phyloP scores from a whole-genome alignment of 2,888 invertebrate species.

The Sicus ferrugineus region DNA sequence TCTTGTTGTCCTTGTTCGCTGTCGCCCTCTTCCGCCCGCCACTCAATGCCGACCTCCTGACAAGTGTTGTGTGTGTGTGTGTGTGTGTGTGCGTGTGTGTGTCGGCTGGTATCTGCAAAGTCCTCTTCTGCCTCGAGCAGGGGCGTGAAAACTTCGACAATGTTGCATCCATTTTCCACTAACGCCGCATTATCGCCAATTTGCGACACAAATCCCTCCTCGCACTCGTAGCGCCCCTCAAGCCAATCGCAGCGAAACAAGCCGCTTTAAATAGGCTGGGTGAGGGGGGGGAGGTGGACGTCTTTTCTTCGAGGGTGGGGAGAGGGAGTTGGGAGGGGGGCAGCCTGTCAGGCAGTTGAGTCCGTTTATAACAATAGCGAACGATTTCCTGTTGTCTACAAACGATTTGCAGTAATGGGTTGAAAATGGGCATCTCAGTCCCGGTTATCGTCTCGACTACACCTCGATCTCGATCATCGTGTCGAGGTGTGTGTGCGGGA shows the following conservation, averaged over 20 bases:
- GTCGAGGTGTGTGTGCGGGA: too few species aligned
- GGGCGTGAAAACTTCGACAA: background rate
- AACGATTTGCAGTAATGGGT: too few species aligned
- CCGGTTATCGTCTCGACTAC: too few species aligned
- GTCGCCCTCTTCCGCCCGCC: background rate
- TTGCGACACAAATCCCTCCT: constrained; percentile 33
- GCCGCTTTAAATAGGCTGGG: background rate
- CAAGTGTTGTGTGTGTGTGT: background rate
- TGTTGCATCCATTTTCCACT: constrained; percentile 13
- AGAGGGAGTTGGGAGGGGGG: too few species aligned
- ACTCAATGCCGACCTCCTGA: background rate
- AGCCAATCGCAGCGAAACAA: background rate
- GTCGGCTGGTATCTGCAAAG: background rate
- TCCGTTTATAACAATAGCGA: too few species aligned
- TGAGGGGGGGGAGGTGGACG: too few species aligned
- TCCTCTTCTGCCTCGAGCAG: background rate
- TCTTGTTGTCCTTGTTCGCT: background rate
- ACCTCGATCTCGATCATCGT: too few species aligned
- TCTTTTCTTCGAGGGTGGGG: too few species aligned
- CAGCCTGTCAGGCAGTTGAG: too few species aligned
- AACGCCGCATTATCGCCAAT: constrained; percentile 34
- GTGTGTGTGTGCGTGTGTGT: background rate
- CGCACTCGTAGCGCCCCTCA: constrained; percentile 33
- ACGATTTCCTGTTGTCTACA: too few species aligned
- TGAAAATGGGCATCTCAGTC: too few species aligned